phyloP scores from a whole-genome alignment of 1,140 invertebrate species.

The Drosophila lacteicornis region DNA sequence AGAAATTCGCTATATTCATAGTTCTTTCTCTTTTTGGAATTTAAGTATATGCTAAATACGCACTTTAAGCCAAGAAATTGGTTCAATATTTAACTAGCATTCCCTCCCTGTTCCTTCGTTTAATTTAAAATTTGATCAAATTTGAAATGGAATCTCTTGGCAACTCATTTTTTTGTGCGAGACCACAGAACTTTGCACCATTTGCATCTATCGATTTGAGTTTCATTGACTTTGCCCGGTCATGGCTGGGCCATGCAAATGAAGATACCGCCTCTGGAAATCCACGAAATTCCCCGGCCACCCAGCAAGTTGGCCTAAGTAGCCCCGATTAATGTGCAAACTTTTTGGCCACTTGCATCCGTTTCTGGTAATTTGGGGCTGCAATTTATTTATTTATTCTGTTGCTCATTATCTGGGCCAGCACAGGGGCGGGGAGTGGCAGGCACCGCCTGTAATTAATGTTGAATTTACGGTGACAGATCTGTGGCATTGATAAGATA shows the following conservation, averaged over 20 bases:
- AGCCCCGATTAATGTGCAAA: slow-evolving; percentile 66
- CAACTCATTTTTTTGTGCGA: not conserved
- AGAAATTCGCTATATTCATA: not conserved
- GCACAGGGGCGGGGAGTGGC: not conserved
- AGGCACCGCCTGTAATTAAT: slow-evolving; percentile 45
- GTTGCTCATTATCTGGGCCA: slow-evolving; percentile 49
- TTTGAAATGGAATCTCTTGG: slow-evolving; percentile 25
- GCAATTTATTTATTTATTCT: slow-evolving; percentile 61
- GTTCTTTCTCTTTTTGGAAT: no score
- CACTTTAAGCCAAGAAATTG: not conserved
- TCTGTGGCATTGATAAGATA: slow-evolving; percentile 51
- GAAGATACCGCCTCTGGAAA: slow-evolving; percentile 15
- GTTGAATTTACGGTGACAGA: slow-evolving; percentile 61
- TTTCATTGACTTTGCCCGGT: slow-evolving; percentile 13
- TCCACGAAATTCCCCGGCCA: slow-evolving; percentile 1
- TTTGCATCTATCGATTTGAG: slow-evolving; percentile 51
- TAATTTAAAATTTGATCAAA: slow-evolving; percentile 38
- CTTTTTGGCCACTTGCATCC: slow-evolving; percentile 65
- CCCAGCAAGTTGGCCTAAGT: slow-evolving; percentile 48
- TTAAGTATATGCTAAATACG: no score
- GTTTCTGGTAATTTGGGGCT: slow-evolving; percentile 45
- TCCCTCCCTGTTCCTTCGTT: not conserved
- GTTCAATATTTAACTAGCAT: slow-evolving; percentile 19
- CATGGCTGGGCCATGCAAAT: slow-evolving; percentile 26
- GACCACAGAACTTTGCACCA: slow-evolving; percentile 34